Percentiles rank a stretch among this genome's conserved stretches.
Conservation (phyloP, 2,888 invertebrate genomes). For the Cheilosia impressa region DNA sequence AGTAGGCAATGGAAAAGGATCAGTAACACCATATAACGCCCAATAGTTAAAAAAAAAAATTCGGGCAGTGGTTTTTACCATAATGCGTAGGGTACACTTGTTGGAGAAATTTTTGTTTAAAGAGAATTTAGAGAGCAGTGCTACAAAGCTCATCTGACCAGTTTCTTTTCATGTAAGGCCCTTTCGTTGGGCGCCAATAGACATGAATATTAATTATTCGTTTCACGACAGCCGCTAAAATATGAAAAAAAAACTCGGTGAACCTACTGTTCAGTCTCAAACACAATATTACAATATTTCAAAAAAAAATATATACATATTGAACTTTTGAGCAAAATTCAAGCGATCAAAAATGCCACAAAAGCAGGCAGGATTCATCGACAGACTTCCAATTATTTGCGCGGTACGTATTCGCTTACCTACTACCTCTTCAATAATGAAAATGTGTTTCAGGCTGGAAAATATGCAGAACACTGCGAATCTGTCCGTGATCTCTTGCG, state of each 20-base stretch:
- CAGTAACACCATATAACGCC: too few species aligned
- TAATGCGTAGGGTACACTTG: too few species aligned
- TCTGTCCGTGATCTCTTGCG: slow-evolving; percentile 70
- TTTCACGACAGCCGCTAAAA: too few species aligned
- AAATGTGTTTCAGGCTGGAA: slow-evolving; percentile 76
- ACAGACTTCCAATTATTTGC: slow-evolving; percentile 51
- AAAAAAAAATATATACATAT: neutral
- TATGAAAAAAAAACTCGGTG: too few species aligned
- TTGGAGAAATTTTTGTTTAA: too few species aligned
- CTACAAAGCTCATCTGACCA: too few species aligned
- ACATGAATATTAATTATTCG: too few species aligned
- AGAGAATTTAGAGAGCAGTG: too few species aligned
- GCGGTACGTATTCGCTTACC: slow-evolving; percentile 29
- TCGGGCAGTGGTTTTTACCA: too few species aligned
- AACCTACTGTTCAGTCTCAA: neutral
- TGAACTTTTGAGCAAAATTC: slow-evolving; percentile 1
- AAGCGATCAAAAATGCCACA: slow-evolving; percentile 24
- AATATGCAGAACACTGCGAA: slow-evolving; percentile 15
- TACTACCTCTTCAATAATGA: neutral
- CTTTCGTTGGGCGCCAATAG: neutral
- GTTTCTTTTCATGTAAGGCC: too few species aligned
- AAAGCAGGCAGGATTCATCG: slow-evolving; percentile 8
- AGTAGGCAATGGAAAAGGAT: too few species aligned
- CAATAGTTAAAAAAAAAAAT: too few species aligned
- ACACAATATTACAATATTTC: neutral